Percentiles rank a stretch among this genome's conserved stretches.
These are phyloP conservation scores for Dryoscopus gambensis DNA, from an alignment of 2,113 vertebrate genomes.

Conservation along the genomic window DNA sequence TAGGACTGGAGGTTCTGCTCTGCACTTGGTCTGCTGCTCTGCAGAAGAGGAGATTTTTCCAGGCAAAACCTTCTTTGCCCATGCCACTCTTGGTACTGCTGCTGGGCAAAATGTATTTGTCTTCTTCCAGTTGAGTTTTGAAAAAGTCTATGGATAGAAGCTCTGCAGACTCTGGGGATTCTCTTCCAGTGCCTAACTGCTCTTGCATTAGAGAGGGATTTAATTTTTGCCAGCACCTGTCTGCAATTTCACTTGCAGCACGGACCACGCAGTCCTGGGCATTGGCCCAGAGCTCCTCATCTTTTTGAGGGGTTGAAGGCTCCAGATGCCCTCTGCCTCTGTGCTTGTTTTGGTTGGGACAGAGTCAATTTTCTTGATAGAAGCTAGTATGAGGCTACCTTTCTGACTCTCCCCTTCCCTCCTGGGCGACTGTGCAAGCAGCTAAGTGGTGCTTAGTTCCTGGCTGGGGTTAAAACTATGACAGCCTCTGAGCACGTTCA, in stretches of 20 bases:
- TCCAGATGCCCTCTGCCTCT: not conserved
- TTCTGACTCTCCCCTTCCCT: not conserved
- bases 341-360: not conserved
- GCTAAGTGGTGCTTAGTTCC: not conserved
- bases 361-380: not conserved
- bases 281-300: not conserved
- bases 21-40: not conserved
- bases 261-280: fast-evolving
- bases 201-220: not conserved
- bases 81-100: not conserved
- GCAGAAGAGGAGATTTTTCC: not conserved
- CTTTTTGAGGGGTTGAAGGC: not conserved
- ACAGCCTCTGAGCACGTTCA: fast-evolving
- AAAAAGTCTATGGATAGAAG: fast-evolving
- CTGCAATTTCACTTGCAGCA: not conserved
- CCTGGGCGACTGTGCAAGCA: not conserved
- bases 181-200: not conserved
- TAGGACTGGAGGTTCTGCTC: not conserved
- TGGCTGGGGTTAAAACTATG: not conserved
- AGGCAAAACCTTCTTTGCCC: not conserved
- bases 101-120: not conserved
- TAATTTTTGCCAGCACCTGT: not conserved
- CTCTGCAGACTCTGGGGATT: not conserved
- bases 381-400: not conserved
- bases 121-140: not conserved